Percentiles rank a stretch among this genome's conserved stretches.
Evolutionary conservation across 2,888 invertebrate species (phyloP).

Genomic region (Alloplasta piceator): DNA sequence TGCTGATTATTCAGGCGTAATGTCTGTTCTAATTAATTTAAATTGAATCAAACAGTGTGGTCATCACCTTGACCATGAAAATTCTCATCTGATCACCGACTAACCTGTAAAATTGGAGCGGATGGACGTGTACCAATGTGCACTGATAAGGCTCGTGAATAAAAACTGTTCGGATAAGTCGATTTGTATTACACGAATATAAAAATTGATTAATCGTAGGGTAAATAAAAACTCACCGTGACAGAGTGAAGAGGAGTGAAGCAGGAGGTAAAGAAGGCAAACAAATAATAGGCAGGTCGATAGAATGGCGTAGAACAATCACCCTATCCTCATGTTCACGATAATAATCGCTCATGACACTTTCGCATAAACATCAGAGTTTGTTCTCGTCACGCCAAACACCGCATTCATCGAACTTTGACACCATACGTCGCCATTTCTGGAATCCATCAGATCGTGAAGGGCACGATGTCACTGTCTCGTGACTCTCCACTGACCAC

Average conservation of each 20-base stretch:
- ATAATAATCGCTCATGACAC: constrained; percentile 45
- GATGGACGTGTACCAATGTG: neutral
- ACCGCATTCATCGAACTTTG: constrained; percentile 5
- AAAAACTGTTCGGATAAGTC: constrained; percentile 10
- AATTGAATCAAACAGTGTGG: neutral
- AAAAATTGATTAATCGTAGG: neutral
- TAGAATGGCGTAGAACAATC: constrained; percentile 60
- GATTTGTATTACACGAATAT: neutral
- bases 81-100: constrained; percentile 6
- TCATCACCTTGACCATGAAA: constrained; percentile 43
- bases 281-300: constrained; percentile 64
- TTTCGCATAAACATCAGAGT: neutral
- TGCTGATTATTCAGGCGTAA: neutral
- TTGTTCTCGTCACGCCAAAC: neutral
- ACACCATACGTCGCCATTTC: neutral
- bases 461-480: neutral
- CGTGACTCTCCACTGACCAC: constrained; percentile 7
- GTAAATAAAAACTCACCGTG: neutral
- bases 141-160: constrained; percentile 15
- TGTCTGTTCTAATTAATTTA: constrained; percentile 1
- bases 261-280: constrained; percentile 15
- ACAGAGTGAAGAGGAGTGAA: constrained; percentile 36
- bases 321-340: constrained; percentile 49
- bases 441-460: neutral
- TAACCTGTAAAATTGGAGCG: neutral